Evolutionary conservation across 2,888 invertebrate genomes (phyloP).

Genomic region (Crocallis elinguaria): DNA sequence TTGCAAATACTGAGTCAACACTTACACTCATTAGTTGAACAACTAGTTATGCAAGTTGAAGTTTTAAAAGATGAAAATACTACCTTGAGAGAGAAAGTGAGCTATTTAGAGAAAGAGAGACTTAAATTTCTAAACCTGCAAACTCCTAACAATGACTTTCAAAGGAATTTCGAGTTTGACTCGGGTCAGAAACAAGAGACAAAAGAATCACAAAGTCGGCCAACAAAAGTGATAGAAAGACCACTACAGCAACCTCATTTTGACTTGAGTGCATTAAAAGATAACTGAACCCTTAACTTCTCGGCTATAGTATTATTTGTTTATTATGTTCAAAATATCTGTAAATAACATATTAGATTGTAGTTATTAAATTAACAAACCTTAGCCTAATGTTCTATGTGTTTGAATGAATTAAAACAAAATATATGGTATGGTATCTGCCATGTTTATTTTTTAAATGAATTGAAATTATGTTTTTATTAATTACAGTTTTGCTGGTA

Average conservation of each 20-base stretch:
- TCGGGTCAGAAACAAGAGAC: slow-evolving; percentile 32
- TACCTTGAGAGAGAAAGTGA: slow-evolving; percentile 83
- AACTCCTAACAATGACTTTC: slow-evolving; percentile 51
- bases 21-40: slow-evolving; percentile 81
- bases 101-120: slow-evolving; percentile 83
- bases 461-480: too few relatives aligned
- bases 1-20: slow-evolving; percentile 87
- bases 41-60: slow-evolving; percentile 87
- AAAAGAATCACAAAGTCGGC: slow-evolving; percentile 40
- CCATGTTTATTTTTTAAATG: too few relatives aligned
- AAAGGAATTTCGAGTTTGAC: slow-evolving; percentile 34
- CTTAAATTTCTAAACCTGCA: slow-evolving; percentile 69
- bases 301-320: too few relatives aligned
- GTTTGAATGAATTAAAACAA: too few relatives aligned
- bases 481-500: too few relatives aligned
- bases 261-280: slow-evolving; percentile 67
- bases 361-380: too few relatives aligned
- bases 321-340: not conserved
- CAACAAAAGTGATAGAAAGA: slow-evolving; percentile 45
- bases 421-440: too few relatives aligned
- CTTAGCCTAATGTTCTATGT: too few relatives aligned
- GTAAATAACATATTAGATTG: not conserved
- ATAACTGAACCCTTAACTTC: slow-evolving; percentile 42
- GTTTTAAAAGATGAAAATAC: slow-evolving; percentile 87
- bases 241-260: slow-evolving; percentile 57